Evolutionary conservation across 1,140 invertebrate genomes (phyloP).

Genomic region (Drosophila jambulina): DNA sequence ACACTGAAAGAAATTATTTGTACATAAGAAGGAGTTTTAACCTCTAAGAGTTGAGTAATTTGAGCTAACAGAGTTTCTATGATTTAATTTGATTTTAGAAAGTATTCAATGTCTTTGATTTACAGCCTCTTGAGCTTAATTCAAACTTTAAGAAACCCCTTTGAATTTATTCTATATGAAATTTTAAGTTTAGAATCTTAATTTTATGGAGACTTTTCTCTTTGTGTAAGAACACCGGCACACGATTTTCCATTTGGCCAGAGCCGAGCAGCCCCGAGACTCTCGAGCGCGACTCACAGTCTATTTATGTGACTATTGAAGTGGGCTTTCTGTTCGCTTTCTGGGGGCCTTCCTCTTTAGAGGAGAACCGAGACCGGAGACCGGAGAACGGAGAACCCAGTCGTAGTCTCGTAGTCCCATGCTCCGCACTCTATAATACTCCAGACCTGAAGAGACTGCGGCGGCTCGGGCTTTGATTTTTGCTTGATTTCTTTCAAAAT

Average conservation of each 20-base stretch:
- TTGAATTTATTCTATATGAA: background rate
- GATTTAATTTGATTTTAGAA: background rate
- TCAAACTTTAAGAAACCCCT: background rate
- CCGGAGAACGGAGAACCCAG: slow-evolving; percentile 2
- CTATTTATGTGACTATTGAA: slow-evolving; percentile 83
- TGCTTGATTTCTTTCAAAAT: slow-evolving; percentile 84
- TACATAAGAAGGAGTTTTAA: background rate
- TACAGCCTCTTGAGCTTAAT: background rate
- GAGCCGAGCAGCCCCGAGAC: slow-evolving; percentile 44
- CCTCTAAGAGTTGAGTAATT: too few relatives aligned
- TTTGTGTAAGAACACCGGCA: slow-evolving; percentile 38
- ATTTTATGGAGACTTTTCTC: background rate
- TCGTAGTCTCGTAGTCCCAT: slow-evolving; percentile 28
- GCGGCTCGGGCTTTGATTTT: slow-evolving; percentile 80
- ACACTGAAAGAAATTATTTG: background rate
- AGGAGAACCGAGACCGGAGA: slow-evolving; percentile 5
- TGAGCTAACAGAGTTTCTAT: background rate
- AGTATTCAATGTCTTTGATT: too few relatives aligned
- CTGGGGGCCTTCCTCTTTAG: slow-evolving; percentile 41
- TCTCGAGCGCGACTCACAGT: slow-evolving; percentile 74
- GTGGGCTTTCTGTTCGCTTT: slow-evolving; percentile 59
- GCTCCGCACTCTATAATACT: slow-evolving; percentile 42
- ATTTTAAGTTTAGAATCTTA: background rate
- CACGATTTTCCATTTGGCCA: slow-evolving; percentile 72
- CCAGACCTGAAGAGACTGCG: slow-evolving; percentile 48